phyloP scores from a whole-genome alignment of 2,113 vertebrate species.

The Cavia aperea region DNA sequence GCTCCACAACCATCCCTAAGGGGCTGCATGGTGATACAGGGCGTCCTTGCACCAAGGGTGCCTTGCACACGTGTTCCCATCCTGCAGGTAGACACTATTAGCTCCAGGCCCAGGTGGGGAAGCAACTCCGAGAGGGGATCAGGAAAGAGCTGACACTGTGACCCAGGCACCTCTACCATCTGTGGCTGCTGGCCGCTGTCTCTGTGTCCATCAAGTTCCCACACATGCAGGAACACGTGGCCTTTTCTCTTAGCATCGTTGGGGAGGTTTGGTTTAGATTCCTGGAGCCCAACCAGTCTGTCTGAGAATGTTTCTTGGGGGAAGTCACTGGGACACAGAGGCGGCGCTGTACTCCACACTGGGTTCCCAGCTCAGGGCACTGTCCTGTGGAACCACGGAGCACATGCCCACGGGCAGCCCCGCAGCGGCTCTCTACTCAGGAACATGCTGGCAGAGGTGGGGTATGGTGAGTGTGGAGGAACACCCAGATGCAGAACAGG shows the following conservation, averaged over 20 bases:
- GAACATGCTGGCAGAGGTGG: background rate
- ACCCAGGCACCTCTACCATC: background rate
- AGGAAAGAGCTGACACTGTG: background rate
- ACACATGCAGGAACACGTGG: background rate
- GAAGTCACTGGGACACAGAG: background rate
- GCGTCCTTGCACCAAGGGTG: background rate
- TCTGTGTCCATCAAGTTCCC: background rate
- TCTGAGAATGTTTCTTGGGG: background rate
- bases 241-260: background rate
- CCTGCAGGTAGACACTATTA: background rate
- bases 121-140: background rate
- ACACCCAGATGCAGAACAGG: background rate
- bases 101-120: background rate
- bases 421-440: background rate
- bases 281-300: background rate
- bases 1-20: background rate
- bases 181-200: background rate
- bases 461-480: rapidly evolving
- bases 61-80: rapidly evolving
- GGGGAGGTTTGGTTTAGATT: background rate
- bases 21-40: background rate
- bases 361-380: background rate
- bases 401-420: background rate
- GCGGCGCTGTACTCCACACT: background rate
- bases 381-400: background rate